These are phyloP conservation scores for Zaprionus obscuricornis DNA, from an alignment of 2,888 invertebrate species.

Conservation along the genomic window DNA sequence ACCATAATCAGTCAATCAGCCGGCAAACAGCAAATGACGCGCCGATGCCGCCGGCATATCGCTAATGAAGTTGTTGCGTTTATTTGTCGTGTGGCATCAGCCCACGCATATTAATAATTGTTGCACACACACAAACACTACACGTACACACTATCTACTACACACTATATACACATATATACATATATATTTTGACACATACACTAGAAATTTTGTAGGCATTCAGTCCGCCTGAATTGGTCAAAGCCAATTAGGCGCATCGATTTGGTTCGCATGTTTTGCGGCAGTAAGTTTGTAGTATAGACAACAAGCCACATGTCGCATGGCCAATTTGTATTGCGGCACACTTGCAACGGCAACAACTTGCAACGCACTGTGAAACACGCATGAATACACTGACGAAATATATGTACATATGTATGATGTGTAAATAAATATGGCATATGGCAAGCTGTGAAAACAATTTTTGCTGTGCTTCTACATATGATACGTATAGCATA, in stretches of 20 bases:
- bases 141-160: no score
- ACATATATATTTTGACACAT: background rate
- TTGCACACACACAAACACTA: conserved; percentile 12
- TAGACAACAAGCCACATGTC: conserved; percentile 54
- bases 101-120: conserved; percentile 70
- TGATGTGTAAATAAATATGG: background rate
- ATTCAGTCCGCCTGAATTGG: conserved; percentile 40
- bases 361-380: conserved; percentile 13
- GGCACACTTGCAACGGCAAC: conserved; percentile 2
- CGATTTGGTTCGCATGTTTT: conserved; percentile 63
- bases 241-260: conserved; percentile 70
- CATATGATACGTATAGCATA: no score
- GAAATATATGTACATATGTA: background rate
- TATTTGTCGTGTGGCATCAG: conserved; percentile 53
- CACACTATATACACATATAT: background rate
- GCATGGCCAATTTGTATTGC: conserved; percentile 50
- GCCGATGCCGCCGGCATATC: conserved; percentile 22
- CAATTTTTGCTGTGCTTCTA: conserved; percentile 47
- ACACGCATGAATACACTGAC: conserved; percentile 5
- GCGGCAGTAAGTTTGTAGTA: no score
- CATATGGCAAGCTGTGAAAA: conserved; percentile 47
- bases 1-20: conserved; percentile 77
- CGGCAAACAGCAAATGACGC: conserved; percentile 55
- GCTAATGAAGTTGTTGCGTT: conserved; percentile 75
- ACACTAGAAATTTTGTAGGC: conserved; percentile 7